phyloP scores from a whole-genome alignment of 2,113 vertebrate species.

The Callocephalon fimbriatum region DNA sequence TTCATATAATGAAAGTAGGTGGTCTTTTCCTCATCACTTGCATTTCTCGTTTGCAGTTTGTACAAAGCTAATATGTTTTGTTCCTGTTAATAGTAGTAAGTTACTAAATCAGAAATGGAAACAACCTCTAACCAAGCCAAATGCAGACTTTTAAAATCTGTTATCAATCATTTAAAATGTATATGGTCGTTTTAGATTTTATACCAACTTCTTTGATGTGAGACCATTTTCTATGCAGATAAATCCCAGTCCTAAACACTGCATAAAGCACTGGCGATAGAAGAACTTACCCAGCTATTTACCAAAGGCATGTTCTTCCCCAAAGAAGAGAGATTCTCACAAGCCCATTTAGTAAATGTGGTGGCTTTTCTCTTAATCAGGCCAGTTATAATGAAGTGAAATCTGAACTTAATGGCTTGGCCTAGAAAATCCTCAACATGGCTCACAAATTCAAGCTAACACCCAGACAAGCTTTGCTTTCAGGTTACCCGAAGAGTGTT shows the following conservation, averaged over 20 bases:
- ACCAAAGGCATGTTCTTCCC: background rate
- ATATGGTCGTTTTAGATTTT: background rate
- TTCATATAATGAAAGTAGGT: background rate
- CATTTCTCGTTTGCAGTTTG: background rate
- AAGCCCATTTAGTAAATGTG: background rate
- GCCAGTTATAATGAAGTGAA: background rate
- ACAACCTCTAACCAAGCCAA: background rate
- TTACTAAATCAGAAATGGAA: background rate
- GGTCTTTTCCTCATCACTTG: background rate
- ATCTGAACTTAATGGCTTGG: constrained; percentile 24
- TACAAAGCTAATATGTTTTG: background rate
- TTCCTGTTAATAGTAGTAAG: background rate
- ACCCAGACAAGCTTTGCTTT: background rate
- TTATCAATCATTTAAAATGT: background rate
- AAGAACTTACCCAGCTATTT: background rate
- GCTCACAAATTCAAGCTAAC: background rate
- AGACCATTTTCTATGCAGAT: background rate
- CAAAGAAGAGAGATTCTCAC: background rate
- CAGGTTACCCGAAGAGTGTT: constrained; percentile 40
- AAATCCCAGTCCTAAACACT: background rate
- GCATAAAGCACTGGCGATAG: background rate
- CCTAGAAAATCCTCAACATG: constrained; percentile 28
- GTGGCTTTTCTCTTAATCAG: background rate
- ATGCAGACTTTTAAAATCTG: background rate
- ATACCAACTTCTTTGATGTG: background rate